Base-by-base conservation (phyloP, 2,888 invertebrate genomes). In the Furcula furcula region DNA sequence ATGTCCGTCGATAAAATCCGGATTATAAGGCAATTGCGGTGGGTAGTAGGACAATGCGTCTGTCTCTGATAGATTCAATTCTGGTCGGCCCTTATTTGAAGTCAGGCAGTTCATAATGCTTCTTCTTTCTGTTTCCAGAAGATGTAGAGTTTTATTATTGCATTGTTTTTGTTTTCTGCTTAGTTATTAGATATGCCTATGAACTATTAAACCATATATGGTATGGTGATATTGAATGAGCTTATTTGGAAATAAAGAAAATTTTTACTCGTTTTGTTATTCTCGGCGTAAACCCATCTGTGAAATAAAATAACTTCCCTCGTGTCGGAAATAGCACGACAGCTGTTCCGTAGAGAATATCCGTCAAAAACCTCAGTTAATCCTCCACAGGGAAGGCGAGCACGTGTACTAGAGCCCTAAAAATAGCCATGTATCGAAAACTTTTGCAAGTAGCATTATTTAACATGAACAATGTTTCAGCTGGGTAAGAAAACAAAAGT, bases 321-420 rank as follows among this genome's bases (percentile, higher is more conserved):
- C 68, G 62, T 63, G 65, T 74, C 78, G 65, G 74, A 86, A 85
- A 85, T 85, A 83, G 77, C 73, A 64, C 64, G 78, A 81, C 86
- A 87, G 84, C 84, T 85, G 84, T 55, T 52, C 13, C 14, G 26
- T 26, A 9, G 59, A 58, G 69, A 70, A 77, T 74, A 75, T 71
- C 72, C 75, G 66, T 54, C 57, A 75, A 73, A 70, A 72, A 66
- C 63, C 57, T 50, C 62, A 70, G 66, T 74, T 74, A 72, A 68
- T 71, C 67, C 54, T 62, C 54, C 56, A 57, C 61, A 50, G 55
- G 56, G 63, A 54, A 58, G 65, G 59, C 37, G 59, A 48, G 55
- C 67, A 70, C 69, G 64, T 76, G 75, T 72, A 48, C 41, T 34
- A 41, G 9, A 12, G 32, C 35, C 43, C 61, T 63, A 65, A 62